Evolutionary conservation across 1,140 invertebrate species (phyloP).

Genomic region (Melipona quadrifasciata): DNA sequence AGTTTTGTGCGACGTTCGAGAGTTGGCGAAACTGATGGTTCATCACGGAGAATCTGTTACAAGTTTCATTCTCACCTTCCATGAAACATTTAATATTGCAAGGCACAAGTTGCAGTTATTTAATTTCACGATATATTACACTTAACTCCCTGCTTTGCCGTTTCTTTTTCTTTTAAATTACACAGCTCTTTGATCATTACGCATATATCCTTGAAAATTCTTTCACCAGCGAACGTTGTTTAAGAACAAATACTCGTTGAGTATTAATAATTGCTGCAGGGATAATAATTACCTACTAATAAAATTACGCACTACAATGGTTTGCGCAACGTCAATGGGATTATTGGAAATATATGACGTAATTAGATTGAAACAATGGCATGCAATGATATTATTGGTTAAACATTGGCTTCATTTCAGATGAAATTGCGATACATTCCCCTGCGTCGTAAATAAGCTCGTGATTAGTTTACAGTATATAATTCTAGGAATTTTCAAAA

Average conservation of each 20-base stretch:
- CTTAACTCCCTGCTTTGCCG: too few species aligned
- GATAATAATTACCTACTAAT: neutral
- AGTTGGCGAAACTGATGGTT: neutral
- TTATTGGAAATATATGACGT: neutral
- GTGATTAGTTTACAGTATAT: neutral
- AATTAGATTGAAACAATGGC: neutral
- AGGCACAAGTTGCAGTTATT: neutral
- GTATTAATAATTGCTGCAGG: neutral
- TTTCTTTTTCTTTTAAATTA: too few species aligned
- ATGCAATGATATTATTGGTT: neutral
- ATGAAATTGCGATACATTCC: too few species aligned
- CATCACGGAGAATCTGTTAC: neutral
- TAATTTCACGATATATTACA: neutral
- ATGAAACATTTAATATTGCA: neutral
- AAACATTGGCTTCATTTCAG: neutral
- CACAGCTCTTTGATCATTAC: too few species aligned
- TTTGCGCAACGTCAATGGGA: neutral
- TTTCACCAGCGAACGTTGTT: too few species aligned
- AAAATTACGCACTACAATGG: conserved; percentile 1
- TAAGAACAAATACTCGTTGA: too few species aligned
- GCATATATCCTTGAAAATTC: too few species aligned
- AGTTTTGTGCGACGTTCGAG: neutral
- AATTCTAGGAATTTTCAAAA: too few species aligned
- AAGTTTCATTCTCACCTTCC: neutral
- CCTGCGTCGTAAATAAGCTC: neutral